A percentile compares a stretch with the other conserved stretches of the same genome.
Conservation (phyloP, 2,797 vertebrate species). For the Enteromius paludinosus region DNA sequence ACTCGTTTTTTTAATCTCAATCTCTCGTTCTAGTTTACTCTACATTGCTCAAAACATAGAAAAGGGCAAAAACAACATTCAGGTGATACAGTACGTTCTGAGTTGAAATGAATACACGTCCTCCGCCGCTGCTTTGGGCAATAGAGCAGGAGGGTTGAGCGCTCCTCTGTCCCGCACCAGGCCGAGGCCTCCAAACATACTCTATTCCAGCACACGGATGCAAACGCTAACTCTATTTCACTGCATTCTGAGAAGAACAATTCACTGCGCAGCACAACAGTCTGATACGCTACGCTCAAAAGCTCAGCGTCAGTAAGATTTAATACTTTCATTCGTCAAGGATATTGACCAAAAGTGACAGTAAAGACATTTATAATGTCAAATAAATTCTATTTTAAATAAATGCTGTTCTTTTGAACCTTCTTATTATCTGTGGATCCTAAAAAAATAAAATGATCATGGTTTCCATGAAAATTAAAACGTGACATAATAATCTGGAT, state of each 20-base stretch:
- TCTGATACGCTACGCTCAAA: neutral
- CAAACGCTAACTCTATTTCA: neutral
- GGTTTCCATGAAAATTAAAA: neutral
- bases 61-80: conserved; percentile 59
- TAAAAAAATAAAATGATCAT: neutral
- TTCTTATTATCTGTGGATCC: neutral
- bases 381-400: neutral
- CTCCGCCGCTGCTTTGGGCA: conserved; percentile 63
- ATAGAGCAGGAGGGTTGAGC: conserved; percentile 61
- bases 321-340: neutral
- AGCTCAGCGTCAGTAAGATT: neutral
- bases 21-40: conserved; percentile 49
- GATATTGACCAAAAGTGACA: neutral
- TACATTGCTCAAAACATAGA: conserved; percentile 54
- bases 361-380: neutral
- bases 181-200: conserved; percentile 17
- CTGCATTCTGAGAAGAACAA: neutral
- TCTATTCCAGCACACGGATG: neutral
- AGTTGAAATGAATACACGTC: conserved; percentile 56
- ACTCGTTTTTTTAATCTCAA: conserved; percentile 35
- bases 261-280: neutral
- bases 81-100: conserved; percentile 51
- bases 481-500: neutral
- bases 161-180: conserved; percentile 36
- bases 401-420: neutral